These are phyloP conservation scores for Psittacara wagleri DNA, from an alignment of 2,113 vertebrate species.

Conservation along the genomic window DNA sequence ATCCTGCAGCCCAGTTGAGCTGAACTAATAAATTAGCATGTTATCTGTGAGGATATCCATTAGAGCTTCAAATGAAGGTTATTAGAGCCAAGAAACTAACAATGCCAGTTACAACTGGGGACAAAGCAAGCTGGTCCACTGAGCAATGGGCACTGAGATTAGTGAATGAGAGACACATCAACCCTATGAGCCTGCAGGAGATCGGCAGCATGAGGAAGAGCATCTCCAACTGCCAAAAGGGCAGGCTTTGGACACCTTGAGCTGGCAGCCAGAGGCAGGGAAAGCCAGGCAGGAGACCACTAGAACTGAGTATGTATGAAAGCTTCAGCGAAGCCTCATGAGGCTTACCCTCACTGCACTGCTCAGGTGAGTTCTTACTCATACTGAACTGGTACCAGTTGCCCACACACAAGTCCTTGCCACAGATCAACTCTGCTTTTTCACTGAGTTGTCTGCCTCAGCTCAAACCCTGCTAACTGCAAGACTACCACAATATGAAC, in stretches of 20 bases:
- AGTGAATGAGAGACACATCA: background rate
- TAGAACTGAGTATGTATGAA: background rate
- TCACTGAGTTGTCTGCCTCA: background rate
- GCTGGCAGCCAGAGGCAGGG: background rate
- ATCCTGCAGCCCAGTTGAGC: conserved; percentile 66
- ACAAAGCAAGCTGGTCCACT: background rate
- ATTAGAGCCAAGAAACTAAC: conserved; percentile 40
- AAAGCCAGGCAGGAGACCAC: background rate
- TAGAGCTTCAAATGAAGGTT: conserved; percentile 50
- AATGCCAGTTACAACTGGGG: background rate
- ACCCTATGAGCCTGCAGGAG: background rate
- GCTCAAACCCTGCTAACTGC: background rate
- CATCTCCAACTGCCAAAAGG: background rate
- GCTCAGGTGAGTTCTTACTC: background rate
- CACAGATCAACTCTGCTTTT: background rate
- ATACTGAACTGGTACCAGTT: accelerated
- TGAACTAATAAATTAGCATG: conserved; percentile 71
- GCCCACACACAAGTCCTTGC: too few species aligned
- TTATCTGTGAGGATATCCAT: conserved; percentile 67
- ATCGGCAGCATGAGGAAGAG: background rate
- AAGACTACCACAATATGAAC: background rate
- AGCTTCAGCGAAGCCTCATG: background rate
- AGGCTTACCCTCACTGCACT: background rate
- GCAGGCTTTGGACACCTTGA: background rate
- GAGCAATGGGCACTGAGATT: background rate